Percentiles rank a stretch among this genome's conserved stretches.
These are phyloP conservation scores for Tragelaphus buxtoni DNA, from an alignment of 2,113 vertebrate species.

Conservation along the genomic window DNA sequence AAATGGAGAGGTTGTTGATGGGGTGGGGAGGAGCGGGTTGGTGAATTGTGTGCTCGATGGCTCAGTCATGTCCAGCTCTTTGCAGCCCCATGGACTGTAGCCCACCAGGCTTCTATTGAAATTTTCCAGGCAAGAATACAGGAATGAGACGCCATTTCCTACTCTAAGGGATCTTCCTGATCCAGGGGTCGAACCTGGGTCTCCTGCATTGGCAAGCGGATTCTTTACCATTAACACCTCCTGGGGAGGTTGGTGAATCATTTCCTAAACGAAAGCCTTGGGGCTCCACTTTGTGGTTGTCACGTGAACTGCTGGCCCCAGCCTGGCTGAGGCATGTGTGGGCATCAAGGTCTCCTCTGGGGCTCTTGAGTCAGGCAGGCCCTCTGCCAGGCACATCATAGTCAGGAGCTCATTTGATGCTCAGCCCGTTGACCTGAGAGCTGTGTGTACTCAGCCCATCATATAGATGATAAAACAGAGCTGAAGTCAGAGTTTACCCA, in stretches of 20 bases:
- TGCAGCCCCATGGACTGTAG: neutral
- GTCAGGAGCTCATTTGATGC: neutral
- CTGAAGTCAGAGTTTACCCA: neutral
- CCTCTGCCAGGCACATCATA: fast-evolving
- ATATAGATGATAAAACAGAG: neutral
- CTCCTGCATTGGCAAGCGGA: neutral
- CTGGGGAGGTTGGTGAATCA: neutral
- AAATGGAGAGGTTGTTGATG: too few relatives aligned
- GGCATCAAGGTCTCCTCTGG: fast-evolving
- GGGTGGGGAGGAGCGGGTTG: fast-evolving
- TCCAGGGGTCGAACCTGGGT: neutral
- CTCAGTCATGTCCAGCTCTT: neutral
- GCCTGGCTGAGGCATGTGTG: neutral
- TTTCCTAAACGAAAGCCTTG: neutral
- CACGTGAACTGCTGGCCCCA: neutral
- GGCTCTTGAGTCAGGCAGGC: neutral
- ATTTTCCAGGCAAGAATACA: neutral
- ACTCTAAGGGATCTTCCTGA: neutral
- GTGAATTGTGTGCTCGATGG: neutral
- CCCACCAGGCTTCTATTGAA: neutral
- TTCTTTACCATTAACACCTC: neutral
- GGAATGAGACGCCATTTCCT: neutral
- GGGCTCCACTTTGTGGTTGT: neutral
- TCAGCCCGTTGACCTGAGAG: neutral
- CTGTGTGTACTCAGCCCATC: neutral